These are phyloP conservation scores for Epistrophe grossulariae DNA, from an alignment of 2,888 invertebrate species.

Conservation along the genomic window DNA sequence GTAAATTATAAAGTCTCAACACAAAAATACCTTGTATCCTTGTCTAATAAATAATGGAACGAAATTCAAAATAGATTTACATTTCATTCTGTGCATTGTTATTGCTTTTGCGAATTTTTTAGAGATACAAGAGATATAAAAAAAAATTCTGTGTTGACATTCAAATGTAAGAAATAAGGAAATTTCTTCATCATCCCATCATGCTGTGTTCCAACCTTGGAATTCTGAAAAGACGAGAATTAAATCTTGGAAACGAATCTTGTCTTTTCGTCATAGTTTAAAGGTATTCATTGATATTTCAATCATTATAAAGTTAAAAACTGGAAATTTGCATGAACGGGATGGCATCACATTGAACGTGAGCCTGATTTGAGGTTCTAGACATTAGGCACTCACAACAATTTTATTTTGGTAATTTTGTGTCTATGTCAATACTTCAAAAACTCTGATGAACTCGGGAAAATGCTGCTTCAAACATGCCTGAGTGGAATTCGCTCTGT, in stretches of 20 bases:
- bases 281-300: no score
- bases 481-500: no score
- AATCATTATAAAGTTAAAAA: no score
- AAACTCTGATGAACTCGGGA: no score
- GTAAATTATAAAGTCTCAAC: constrained; percentile 2
- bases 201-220: not conserved
- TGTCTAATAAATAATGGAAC: constrained; percentile 24
- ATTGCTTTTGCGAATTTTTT: not conserved
- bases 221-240: not conserved
- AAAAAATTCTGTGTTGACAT: not conserved
- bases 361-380: no score
- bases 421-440: no score
- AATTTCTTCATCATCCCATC: not conserved
- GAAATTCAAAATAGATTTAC: constrained; percentile 26
- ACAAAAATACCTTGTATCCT: not conserved
- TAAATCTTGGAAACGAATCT: not conserved
- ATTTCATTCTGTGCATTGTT: not conserved
- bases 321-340: no score
- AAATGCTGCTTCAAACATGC: no score
- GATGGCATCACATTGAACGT: no score
- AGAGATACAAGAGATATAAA: not conserved
- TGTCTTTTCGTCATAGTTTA: no score
- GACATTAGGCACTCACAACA: no score
- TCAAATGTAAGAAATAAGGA: not conserved
- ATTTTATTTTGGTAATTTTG: no score